Percentiles rank a stretch among this genome's conserved stretches.
Conservation (phyloP, 2,888 invertebrate genomes). For the Cantharis nigra region DNA sequence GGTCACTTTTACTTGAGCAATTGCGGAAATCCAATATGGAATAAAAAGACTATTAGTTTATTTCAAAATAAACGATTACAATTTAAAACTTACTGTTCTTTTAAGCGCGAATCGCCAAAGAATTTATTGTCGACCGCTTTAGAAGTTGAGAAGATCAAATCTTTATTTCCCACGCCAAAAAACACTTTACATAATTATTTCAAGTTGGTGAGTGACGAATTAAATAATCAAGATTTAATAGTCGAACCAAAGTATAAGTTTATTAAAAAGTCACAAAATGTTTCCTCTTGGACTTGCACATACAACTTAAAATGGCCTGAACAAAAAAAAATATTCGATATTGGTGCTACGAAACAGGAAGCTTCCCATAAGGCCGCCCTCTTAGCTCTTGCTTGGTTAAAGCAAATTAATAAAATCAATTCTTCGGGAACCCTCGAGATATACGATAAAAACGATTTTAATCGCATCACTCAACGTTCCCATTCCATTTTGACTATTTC, state of each 20-base stretch:
- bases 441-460: slow-evolving; percentile 53
- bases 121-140: not conserved
- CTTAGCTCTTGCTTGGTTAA: slow-evolving; percentile 62
- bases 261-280: slow-evolving; percentile 35
- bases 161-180: slow-evolving; percentile 58
- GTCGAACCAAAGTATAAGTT: slow-evolving; percentile 53
- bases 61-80: not conserved
- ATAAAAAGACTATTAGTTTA: not conserved
- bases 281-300: slow-evolving; percentile 59
- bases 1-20: not conserved
- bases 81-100: not conserved
- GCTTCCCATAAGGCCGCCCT: slow-evolving; percentile 62
- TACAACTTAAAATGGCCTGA: slow-evolving; percentile 65
- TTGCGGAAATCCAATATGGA: not conserved
- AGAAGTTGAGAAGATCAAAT: not conserved
- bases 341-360: slow-evolving; percentile 59
- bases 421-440: slow-evolving; percentile 58
- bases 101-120: not conserved
- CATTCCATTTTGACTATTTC: slow-evolving; percentile 35
- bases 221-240: slow-evolving; percentile 47
- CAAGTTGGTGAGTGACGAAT: slow-evolving; percentile 55
- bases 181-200: slow-evolving; percentile 58
- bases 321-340: slow-evolving; percentile 59
- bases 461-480: slow-evolving; percentile 48
- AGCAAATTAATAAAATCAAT: slow-evolving; percentile 57